Conservation (phyloP, 2,797 vertebrate genomes). For the Gambusia yucatana region DNA sequence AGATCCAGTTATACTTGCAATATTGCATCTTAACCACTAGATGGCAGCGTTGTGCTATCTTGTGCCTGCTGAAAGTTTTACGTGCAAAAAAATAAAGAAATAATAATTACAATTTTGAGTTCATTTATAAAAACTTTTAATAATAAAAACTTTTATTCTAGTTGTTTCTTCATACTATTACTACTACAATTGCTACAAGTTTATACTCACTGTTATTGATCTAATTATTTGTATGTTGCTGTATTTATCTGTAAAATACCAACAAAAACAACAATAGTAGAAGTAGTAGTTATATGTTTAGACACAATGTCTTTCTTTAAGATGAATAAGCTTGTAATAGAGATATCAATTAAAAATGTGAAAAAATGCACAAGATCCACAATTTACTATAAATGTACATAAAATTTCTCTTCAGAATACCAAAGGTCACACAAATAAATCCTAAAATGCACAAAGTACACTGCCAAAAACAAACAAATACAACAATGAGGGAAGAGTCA, state of each 20-base stretch:
- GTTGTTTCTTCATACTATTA: not conserved
- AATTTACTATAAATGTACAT: not conserved
- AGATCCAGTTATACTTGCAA: slow-evolving; percentile 22
- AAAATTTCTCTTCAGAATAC: not conserved
- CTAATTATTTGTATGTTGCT: not conserved
- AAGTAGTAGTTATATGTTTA: not conserved
- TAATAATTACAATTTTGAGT: not conserved
- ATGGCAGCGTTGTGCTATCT: slow-evolving; percentile 15
- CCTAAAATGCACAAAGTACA: too few relatives aligned
- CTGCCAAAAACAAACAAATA: not conserved
- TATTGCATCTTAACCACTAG: slow-evolving; percentile 1
- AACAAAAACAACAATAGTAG: not conserved
- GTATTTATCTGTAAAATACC: not conserved
- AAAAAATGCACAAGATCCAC: not conserved
- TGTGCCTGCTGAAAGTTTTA: not conserved
- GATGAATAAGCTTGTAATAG: not conserved
- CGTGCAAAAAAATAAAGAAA: not conserved
- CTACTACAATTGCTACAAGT: not conserved
- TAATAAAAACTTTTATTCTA: not conserved
- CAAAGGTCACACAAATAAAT: not conserved
- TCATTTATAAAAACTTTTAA: not conserved
- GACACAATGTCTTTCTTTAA: not conserved
- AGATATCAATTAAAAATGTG: not conserved
- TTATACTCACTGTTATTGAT: not conserved
- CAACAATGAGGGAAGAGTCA: not conserved